phyloP scores from a whole-genome alignment of 2,113 vertebrate genomes.

The Sylvilagus bachmani region DNA sequence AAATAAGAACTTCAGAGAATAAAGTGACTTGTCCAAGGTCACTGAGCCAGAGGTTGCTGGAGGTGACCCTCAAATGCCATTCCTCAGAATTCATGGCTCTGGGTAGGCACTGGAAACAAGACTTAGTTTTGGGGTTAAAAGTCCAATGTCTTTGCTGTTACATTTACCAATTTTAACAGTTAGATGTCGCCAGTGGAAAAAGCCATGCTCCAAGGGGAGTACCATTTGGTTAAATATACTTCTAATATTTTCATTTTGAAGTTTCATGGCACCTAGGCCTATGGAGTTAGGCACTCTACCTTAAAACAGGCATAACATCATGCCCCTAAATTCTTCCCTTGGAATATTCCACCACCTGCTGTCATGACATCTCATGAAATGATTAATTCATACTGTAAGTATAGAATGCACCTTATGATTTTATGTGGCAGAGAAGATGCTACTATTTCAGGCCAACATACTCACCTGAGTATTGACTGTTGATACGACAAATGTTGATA shows the following conservation, averaged over 20 bases:
- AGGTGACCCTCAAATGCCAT: not conserved
- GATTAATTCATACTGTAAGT: not conserved
- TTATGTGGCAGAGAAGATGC: not conserved
- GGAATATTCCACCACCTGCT: not conserved
- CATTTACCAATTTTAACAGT: not conserved
- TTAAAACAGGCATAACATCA: not conserved
- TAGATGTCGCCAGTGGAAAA: not conserved
- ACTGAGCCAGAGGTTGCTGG: not conserved
- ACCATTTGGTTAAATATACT: not conserved
- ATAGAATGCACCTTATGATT: not conserved
- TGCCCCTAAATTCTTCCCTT: not conserved
- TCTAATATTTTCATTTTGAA: not conserved
- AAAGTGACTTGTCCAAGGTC: not conserved
- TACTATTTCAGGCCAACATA: not conserved
- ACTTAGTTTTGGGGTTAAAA: not conserved
- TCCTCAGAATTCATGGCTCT: not conserved
- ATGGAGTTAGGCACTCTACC: not conserved
- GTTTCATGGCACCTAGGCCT: not conserved
- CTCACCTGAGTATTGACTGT: conserved; percentile 98
- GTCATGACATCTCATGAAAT: not conserved
- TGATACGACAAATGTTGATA: conserved; percentile 94
- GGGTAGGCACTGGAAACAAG: not conserved
- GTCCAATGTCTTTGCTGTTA: not conserved
- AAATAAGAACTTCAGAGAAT: not conserved
- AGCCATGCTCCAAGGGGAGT: not conserved